Conservation (phyloP, 2,797 vertebrate genomes). For the Hippocampus kuda region DNA sequence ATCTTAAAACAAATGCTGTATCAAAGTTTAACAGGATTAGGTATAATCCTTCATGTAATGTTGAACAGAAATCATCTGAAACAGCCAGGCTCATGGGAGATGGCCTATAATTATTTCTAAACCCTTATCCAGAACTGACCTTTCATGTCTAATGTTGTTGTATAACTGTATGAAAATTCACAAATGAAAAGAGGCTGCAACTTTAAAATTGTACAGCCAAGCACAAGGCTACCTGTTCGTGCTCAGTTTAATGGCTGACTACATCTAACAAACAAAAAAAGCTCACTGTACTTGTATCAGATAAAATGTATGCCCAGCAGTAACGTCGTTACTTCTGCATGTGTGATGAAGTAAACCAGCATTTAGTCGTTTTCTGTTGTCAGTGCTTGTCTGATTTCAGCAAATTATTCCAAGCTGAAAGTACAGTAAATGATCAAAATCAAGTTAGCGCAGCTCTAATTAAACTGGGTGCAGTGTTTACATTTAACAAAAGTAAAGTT, state of each 20-base stretch:
- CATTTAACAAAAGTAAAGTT: background rate
- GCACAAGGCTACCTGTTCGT: background rate
- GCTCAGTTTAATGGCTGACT: conserved; percentile 1
- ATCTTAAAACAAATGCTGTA: conserved; percentile 35
- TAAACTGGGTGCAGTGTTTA: background rate
- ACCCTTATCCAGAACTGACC: conserved; percentile 32
- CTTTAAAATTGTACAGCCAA: background rate
- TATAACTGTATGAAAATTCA: background rate
- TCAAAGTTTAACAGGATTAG: conserved; percentile 47
- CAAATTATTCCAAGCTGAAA: background rate
- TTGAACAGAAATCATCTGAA: conserved; percentile 33
- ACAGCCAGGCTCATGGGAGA: conserved; percentile 20
- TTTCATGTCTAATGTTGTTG: background rate
- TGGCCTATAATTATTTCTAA: conserved; percentile 34
- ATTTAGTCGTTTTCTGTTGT: background rate
- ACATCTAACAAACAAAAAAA: background rate
- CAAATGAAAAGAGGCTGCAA: background rate
- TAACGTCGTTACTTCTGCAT: background rate
- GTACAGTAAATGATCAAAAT: background rate
- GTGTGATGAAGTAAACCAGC: background rate
- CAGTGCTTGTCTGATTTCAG: background rate
- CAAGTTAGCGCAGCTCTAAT: background rate
- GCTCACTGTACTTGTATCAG: background rate
- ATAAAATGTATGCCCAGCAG: background rate
- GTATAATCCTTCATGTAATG: conserved; percentile 53